A percentile compares a stretch with the other conserved stretches of the same genome.
Evolutionary conservation across 2,888 invertebrate genomes (phyloP).

Genomic region (Corbicula japonica): DNA sequence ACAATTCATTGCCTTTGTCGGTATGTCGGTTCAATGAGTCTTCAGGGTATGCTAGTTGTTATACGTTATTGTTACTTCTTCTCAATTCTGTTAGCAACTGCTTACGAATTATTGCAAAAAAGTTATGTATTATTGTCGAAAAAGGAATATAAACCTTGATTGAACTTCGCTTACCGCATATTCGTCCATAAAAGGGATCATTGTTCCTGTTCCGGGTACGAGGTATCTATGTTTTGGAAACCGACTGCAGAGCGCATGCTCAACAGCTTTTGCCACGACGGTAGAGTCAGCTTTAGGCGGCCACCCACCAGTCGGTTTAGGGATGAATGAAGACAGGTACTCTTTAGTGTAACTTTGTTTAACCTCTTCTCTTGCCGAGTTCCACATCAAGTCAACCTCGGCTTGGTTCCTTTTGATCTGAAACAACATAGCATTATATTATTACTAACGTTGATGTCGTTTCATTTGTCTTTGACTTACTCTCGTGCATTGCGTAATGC

Average conservation of each 20-base stretch:
- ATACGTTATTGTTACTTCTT: too few species aligned
- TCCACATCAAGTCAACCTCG: conserved; percentile 53
- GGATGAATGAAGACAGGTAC: conserved; percentile 28
- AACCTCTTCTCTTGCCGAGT: conserved; percentile 38
- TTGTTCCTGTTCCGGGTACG: conserved; percentile 24
- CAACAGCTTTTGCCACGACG: conserved; percentile 23
- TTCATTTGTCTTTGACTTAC: too few species aligned
- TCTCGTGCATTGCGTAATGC: too few species aligned
- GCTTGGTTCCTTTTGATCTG: conserved; percentile 21
- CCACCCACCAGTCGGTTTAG: conserved; percentile 18
- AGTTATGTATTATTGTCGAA: too few species aligned
- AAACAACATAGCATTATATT: too few species aligned
- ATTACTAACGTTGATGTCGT: too few species aligned
- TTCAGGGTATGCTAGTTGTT: too few species aligned
- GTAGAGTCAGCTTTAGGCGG: conserved; percentile 29
- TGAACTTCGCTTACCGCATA: conserved; percentile 20
- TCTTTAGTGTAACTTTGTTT: conserved; percentile 37
- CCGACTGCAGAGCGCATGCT: conserved; percentile 28
- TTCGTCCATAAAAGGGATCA: conserved; percentile 18
- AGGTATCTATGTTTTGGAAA: conserved; percentile 41
- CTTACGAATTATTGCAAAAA: too few species aligned
- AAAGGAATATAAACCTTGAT: too few species aligned
- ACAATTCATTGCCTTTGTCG: too few species aligned
- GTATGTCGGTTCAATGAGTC: too few species aligned
- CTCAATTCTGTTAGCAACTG: too few species aligned